Base-by-base conservation (phyloP, 2,113 vertebrate species). In the Podilymbus podiceps region DNA sequence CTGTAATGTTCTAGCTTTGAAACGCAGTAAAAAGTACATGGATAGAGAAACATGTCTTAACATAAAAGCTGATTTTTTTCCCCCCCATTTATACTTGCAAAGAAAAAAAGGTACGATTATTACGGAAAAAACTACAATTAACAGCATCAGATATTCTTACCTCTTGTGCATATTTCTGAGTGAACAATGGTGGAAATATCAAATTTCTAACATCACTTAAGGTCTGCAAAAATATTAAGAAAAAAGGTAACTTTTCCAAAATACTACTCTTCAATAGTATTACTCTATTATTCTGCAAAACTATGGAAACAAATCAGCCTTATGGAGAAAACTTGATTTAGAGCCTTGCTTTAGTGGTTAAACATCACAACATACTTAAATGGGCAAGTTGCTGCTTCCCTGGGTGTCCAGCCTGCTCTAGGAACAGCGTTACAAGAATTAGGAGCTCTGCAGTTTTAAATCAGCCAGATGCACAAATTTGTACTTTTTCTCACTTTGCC, bases 201-300 rank as follows among this genome's bases (percentile, higher is more conserved):
- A 99, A 97, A 62, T 97, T 98, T 85, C 99, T 98, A 82, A 99
- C 99, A 96, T 99, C 99, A 44, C 98, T 99, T 97, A 99, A 98
- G 7, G 98, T 99, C 99, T 99, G 96, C 11, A 97, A 94, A 90
- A 94, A 83, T 12, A 95, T 73, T 52, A 95, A 80, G 74, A 72
- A 95, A 95, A 28, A 28, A 50, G 4, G 7, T 78, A 59, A 82
- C 4, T 83, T 52, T 84, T 64, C 49, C 23, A 91, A 90, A 94
- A 86, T 21, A 78, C 2, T 7, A 17, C 30, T 71, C 23, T 52
- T 69, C 11, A 13, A 12, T 12, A 89, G 8, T 24, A 77, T 63
- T 53, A 50, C 12, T 20, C 28, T n/a, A 12, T 18, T 30, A 12
- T 55, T 94, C 53, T 59, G 56, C 5, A 67, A 63, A 85, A 85